Evolutionary conservation across 1,140 invertebrate species (phyloP), one percentile per base, ranked within the genome.

Genomic region (Macrosteles quadrilineatus): DNA sequence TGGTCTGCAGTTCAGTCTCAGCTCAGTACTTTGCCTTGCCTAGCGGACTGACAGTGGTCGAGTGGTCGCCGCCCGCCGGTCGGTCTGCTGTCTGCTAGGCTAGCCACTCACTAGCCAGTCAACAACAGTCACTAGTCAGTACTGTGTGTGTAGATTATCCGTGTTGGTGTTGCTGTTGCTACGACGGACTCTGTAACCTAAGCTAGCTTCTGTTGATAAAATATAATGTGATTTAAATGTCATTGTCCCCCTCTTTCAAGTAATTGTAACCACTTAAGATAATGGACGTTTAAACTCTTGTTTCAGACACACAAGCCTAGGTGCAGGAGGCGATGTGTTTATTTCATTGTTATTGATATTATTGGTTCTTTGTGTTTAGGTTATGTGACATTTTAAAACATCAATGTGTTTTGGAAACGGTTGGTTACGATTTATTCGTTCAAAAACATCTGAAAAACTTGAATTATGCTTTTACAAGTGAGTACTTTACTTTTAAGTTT

Each of bases 261-360:
- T 59, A 59, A 59, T 59, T 27, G 21, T 59, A 2, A 59, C 55
- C 55, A 59, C 21, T 59, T 59, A 27, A 59, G 55, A 59, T 59
- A 30, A 59, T 59, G 27, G 55, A 21, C n/a, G 27, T 59, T 27
- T 59, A 6, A 59, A 3, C 6, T 59, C 27, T 59, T 59, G 55
- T 59, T n/a, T 11, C 27, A 27, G 21, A 14, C 55, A 21, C 23
- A 29, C 21, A 11, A 2, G 55, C 25, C 21, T 59, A 29, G 21
- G 2, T 14, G 23, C 9, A 29, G 6, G 21, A 29, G 6, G 21
- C 27, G 25, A 23, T 59, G 32, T 6, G 32, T 59, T 27, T 59
- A 29, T 3, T 23, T 59, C 25, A 11, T 23, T 11, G 21, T 59
- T 29, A 23, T 9, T 14, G 2, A 11, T 27, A 9, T 59, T 59